Percentiles rank a stretch among this genome's conserved stretches.
These are phyloP conservation scores for Chironomus tentans DNA, from an alignment of 2,888 invertebrate species.

Conservation along the genomic window DNA sequence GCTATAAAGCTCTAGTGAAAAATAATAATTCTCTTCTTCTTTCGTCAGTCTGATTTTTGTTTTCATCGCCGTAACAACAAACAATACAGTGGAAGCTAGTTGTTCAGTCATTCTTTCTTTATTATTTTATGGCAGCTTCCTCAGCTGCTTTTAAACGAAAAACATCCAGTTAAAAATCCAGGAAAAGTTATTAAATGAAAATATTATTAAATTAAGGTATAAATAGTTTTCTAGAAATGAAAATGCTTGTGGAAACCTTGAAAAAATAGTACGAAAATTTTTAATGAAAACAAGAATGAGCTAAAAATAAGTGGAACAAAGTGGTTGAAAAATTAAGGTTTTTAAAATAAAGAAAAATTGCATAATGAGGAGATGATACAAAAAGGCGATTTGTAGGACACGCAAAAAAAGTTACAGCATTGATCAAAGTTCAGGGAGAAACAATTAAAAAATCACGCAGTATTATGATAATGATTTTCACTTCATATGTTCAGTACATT, in stretches of 20 bases:
- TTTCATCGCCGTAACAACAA: not conserved
- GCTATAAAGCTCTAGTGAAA: too few relatives aligned
- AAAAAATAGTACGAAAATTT: not conserved
- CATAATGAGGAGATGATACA: not conserved
- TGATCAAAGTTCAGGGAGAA: too few relatives aligned
- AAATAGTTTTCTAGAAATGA: not conserved
- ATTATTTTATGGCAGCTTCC: not conserved
- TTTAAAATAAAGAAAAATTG: not conserved
- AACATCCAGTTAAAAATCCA: too few relatives aligned
- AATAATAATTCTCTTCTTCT: not conserved
- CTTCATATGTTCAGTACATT: not conserved
- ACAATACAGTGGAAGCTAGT: not conserved
- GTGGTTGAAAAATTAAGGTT: not conserved
- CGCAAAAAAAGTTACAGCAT: too few relatives aligned
- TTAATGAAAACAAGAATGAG: not conserved
- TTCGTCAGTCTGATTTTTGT: not conserved
- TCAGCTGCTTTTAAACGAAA: too few relatives aligned
- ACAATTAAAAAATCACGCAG: too few relatives aligned
- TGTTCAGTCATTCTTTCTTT: not conserved
- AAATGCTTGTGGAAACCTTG: not conserved
- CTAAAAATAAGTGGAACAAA: constrained; percentile 8
- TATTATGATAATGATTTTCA: too few relatives aligned
- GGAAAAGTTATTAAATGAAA: too few relatives aligned
- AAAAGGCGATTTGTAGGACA: not conserved
- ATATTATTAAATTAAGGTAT: not conserved